phyloP scores from a whole-genome alignment of 2,113 vertebrate genomes.

The Elachura formosa region DNA sequence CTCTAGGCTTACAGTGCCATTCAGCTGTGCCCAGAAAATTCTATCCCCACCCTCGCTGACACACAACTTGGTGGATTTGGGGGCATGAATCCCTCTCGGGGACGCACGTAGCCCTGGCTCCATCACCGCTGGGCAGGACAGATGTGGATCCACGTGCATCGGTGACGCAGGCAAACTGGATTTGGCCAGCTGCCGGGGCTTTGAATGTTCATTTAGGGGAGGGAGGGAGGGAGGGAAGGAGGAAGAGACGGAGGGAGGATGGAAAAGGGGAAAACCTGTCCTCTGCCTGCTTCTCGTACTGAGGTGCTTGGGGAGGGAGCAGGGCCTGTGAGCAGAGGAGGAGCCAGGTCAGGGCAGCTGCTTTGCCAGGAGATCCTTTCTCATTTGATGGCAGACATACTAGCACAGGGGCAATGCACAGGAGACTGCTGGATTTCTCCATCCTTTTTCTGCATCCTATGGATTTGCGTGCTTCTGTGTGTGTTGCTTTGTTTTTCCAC shows the following conservation, averaged over 20 bases:
- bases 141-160: conserved; percentile 37
- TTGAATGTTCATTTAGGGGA: conserved; percentile 31
- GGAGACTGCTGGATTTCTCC: background rate
- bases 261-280: background rate
- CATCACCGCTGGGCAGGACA: conserved; percentile 36
- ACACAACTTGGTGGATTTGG: background rate
- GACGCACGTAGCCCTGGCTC: background rate
- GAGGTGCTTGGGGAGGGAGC: background rate
- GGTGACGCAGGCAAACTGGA: conserved; percentile 51
- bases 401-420: rapidly evolving
- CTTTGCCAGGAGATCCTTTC: background rate
- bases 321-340: background rate
- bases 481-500: background rate
- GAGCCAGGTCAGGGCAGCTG: background rate
- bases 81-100: conserved; percentile 29
- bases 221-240: background rate
- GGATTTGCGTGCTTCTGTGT: background rate
- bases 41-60: background rate
- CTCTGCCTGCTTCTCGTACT: background rate
- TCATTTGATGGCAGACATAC: rapidly evolving
- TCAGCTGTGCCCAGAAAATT: background rate
- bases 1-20: background rate
- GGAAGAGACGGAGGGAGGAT: background rate
- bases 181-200: conserved; percentile 46
- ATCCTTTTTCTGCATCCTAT: background rate